Evolutionary conservation across 2,797 vertebrate genomes (phyloP), one percentile per base, ranked within the genome.

Genomic region (Lacerta bilineata): DNA sequence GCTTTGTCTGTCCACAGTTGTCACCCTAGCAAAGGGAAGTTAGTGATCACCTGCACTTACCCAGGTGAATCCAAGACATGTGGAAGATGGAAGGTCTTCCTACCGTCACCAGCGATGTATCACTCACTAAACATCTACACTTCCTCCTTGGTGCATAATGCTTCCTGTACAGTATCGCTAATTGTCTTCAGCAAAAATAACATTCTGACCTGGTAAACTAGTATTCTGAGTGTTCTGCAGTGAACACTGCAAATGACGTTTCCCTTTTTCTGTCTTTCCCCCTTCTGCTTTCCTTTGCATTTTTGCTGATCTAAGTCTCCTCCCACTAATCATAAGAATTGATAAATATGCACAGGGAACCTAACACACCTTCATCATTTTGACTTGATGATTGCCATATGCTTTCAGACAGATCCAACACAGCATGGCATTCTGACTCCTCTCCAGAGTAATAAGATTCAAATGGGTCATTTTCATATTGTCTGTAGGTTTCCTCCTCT

Each of bases 291-390:
- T 13, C 7, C 8, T 75, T 20, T 43, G 25, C 10, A 13, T 46
- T 80, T 90, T 8, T 78, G 55, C 71, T 69, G 66, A 15, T 78
- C n/a, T 3, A 5, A 46, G 46, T 0, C 41, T 66, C 36, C 43
- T 46, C 1, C 23, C n/a, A 74, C 17, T 33, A 39, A 36, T 25
- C 0, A n/a, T 11, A 85, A 29, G 43, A 76, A 4, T 4, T 25
- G 39, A 27, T 8, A 61, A 23, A 88, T 6, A 4, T 61, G 2
- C 64, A 76, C 0, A 0, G 39, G 6, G 68, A 92, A 43, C 76
- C 86, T 77, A 59, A n/a, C 81, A 1, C 39, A 93, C 92, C 92
- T 91, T 90, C 55, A 6, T 4, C 69, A 4, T 75, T 79, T 6
- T 11, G 78, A 33, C 36, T 86, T 72, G 89, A 9, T n/a, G 29